Evolutionary conservation across 2,113 vertebrate genomes (phyloP), one percentile per base, ranked within the genome.

Genomic region (Salvelinus sp.): DNA sequence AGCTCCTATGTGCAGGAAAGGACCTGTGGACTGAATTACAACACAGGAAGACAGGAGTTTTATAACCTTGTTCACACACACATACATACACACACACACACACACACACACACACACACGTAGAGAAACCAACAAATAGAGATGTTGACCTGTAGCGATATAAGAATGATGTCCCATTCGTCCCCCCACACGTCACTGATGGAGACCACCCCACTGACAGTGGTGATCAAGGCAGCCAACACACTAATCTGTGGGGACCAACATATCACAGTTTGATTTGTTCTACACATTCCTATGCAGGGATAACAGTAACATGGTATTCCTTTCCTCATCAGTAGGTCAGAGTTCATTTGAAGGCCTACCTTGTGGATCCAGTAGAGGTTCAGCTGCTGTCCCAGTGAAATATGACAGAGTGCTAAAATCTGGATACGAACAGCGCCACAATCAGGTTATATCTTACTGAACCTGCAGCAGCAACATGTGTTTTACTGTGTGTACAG

Each of bases 311-410:
- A 14, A 22, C 5, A 13, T 27, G 25, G 23, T 14, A 65, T 65
- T 27, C 1, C 3, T 23, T 27, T 13, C 3, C 3, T 25, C 38
- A 44, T 44, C 38, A 44, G 38, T 33, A n/a, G 4, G 66, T 38
- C 20, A 33, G 66, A 67, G 30, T 68, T 12, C 7, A 18, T 68
- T 33, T 6, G 28, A n/a, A 28, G 23, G 63, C 6, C 85, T 89
- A 99, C 98, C 97, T 99, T 99, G 92, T 99, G 98, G 77, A 97
- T 91, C 97, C 98, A 99, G 91, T 96, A 95, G n/a, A 99, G 92
- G 81, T 98, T 97, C 87, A 99, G 91, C 87, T 99, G 98, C 83
- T 98, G 98, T 33, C 98, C 97, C 90, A 98, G 91, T 0, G 95
- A 93, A 6, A 99, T 93, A 82, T 99, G 97, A 84, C 96, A 98